Base-by-base conservation (phyloP, 2,113 vertebrate species). In the Gymnocephalus cernua region DNA sequence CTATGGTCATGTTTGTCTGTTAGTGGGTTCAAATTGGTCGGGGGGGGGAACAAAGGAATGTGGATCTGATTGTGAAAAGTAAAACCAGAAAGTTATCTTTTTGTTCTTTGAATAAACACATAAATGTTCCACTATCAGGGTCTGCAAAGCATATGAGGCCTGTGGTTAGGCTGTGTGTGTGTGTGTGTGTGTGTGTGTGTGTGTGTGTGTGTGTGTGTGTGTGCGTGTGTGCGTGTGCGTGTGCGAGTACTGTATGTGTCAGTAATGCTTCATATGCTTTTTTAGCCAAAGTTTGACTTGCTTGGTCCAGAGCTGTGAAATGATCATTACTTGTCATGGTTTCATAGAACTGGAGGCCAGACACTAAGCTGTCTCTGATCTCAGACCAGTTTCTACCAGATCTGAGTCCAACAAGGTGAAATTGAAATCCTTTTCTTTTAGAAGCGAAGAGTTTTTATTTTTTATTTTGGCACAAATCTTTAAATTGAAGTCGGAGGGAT, bases 71-170 rank as follows among this genome's bases (percentile, higher is more conserved):
- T 79, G 47, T 87, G 63, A 83, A 82, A 75, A 63, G 47, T 41
- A 50, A 48, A 56, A 85, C 6, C 58, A 51, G 50, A 44, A 45
- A 27, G 25, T 48, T 53, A 15, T 44, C 53, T 53, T 74, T 54
- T 23, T 61, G 12, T 71, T 54, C 6, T 82, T 70, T 85, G 59
- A 62, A 82, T 57, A 74, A 88, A 83, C 35, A 84, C 70, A 79
- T 57, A 79, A 84, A 83, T 44, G 74, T 89, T 87, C 54, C 66
- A 89, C 78, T 85, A 87, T 93, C 89, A 92, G 91, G 90, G 86
- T 93, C 80, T 80, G 61, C 47, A 62, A 86, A 90, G 87, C 77
- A 83, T 86, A 87, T 78, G 74, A 88, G 77, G 81, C 73, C 83
- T 86, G 69, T 64, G 71, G 72, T 79, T 66, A 51, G 78, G 67